Percentiles rank a stretch among this genome's conserved stretches.
phyloP scores from a whole-genome alignment of 2,797 vertebrate genomes.

The Sitta carolinensis region DNA sequence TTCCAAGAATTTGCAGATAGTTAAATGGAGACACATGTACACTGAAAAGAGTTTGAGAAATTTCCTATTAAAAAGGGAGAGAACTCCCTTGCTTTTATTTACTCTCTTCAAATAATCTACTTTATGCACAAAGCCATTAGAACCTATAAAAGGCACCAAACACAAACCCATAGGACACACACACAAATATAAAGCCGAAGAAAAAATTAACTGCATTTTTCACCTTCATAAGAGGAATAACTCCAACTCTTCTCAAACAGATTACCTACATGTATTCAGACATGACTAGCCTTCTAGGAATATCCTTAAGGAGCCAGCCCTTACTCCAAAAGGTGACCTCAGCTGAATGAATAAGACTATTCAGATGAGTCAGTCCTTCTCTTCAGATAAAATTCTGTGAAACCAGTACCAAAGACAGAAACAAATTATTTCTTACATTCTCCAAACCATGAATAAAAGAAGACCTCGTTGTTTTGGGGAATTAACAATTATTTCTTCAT shows the following conservation, averaged over 20 bases:
- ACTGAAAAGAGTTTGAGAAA: neutral
- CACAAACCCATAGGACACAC: neutral
- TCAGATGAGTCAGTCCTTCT: slow-evolving; percentile 12
- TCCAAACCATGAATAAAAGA: neutral
- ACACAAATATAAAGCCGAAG: neutral
- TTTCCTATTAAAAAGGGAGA: neutral
- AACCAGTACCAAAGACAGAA: neutral
- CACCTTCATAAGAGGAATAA: neutral
- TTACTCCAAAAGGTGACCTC: slow-evolving; percentile 40
- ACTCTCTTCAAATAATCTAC: neutral
- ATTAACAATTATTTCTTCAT: neutral
- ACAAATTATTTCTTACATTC: neutral
- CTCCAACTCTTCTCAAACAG: neutral
- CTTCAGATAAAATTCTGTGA: neutral
- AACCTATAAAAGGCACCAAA: neutral
- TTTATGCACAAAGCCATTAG: neutral
- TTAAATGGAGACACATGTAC: neutral
- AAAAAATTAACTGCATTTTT: slow-evolving; percentile 1
- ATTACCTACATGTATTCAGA: neutral
- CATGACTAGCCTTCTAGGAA: slow-evolving; percentile 23
- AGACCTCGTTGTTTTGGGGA: neutral
- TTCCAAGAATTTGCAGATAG: neutral
- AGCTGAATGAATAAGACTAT: slow-evolving; percentile 7
- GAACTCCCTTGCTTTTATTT: neutral
- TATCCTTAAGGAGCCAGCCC: neutral